These are phyloP conservation scores for Arctopsyche grandis DNA, from an alignment of 1,140 invertebrate genomes.

Conservation along the genomic window DNA sequence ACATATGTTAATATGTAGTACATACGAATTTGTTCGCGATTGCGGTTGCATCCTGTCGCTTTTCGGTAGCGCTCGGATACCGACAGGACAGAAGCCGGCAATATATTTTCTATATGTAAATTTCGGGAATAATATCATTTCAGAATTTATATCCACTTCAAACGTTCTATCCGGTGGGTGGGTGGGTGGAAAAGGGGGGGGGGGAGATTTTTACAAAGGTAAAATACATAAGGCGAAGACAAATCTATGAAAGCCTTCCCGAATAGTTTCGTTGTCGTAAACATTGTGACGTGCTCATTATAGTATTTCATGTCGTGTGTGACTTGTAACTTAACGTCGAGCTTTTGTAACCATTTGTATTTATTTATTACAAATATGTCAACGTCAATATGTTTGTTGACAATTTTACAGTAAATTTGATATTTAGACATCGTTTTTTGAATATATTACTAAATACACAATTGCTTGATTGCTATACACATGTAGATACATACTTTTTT, in stretches of 20 bases:
- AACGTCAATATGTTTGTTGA: too few species aligned
- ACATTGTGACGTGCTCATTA: too few species aligned
- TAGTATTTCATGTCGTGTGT: too few species aligned
- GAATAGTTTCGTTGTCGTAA: background rate
- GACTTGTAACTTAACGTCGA: too few species aligned
- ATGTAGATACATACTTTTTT: too few species aligned
- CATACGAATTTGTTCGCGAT: background rate
- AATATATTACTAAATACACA: too few species aligned
- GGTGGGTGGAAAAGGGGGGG: background rate
- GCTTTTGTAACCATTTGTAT: too few species aligned
- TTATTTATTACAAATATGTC: too few species aligned
- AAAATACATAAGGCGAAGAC: background rate
- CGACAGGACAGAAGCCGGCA: background rate
- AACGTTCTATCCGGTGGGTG: background rate
- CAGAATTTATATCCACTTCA: background rate
- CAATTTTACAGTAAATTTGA: too few species aligned
- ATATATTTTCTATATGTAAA: background rate
- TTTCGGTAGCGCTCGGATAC: background rate
- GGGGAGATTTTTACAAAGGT: background rate
- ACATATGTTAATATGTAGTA: too few species aligned
- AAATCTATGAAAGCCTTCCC: conserved; percentile 1
- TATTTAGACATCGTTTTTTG: too few species aligned
- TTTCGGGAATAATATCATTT: conserved; percentile 4
- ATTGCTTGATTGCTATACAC: too few species aligned
- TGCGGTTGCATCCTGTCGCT: background rate